Evolutionary conservation across 2,113 vertebrate species (phyloP), one percentile per base, ranked within the genome.

Genomic region (Mirounga angustirostris): DNA sequence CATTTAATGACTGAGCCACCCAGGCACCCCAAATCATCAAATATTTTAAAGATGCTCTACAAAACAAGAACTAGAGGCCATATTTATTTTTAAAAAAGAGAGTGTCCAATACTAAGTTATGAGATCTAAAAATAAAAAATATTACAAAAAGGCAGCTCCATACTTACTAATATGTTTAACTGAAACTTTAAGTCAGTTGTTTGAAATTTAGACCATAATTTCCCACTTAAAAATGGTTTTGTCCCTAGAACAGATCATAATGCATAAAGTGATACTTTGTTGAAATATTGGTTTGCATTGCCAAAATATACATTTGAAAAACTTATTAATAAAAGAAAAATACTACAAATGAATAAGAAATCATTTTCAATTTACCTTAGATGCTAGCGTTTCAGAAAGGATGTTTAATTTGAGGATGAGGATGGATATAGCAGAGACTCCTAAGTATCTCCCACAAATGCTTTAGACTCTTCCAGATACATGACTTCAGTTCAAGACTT

Each of bases 281-380:
- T 92, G 30, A 92, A 89, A 73, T 58, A 81, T 4, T 94, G 5
- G 30, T 36, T 59, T 63, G 52, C 21, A 67, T 80, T 36, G 11
- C n/a, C 24, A n/a, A 97, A 91, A 87, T 15, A 95, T 7, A 86
- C 21, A 26, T 46, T 58, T 95, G 43, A 71, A 87, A 96, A 87
- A 14, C 12, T 54, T 30, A 91, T n/a, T 30, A 80, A 71, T 87
- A 71, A 79, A 83, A 61, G 22, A 52, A 52, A 95, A 84, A 94
- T 22, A 80, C 4, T 85, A 12, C 46, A 89, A 67, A 8, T 92
- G 18, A 78, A 76, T 80, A 87, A 78, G 21, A 95, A 88, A 91
- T 58, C 15, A 67, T 58, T 84, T 91, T 91, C 58, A 71, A 40
- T 16, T 89, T 96, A 71, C n/a, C 65, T 84, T 79, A 84, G 24